Base-by-base conservation (phyloP, 2,797 vertebrate species). In the Darevskia nairensis region DNA sequence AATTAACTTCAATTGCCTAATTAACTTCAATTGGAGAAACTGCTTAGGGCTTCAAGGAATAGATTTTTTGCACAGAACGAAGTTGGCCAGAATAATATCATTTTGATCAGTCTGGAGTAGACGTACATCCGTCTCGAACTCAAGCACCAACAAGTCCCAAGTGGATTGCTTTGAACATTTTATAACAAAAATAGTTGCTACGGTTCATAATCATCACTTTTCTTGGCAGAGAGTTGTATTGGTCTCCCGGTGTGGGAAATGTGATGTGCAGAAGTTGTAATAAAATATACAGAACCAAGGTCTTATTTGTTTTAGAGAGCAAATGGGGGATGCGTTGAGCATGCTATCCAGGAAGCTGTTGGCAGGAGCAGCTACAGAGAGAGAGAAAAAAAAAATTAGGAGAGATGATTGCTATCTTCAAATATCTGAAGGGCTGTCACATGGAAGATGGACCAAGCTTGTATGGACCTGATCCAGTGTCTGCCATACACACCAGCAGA, bases 1-100 rank as follows among this genome's bases (percentile, higher is more conserved):
- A 83, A 88, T 82, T 83, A 88, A 46, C 59, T 87, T 82, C 69
- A 68, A 68, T 82, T 87, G 86, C 39, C 21, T 66, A 59, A 79
- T 76, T 59, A 32, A 11, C 29, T 32, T 72, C 72, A 78, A 50
- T 50, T 88, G 74, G 61, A 77, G 61, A 23, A 78, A 83, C 80
- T 8, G 72, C 80, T 77, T 55, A 50, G 41, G 44, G 86, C 80
- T 82, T 76, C 4, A 7, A 77, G 44, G 44, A 69, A 15, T 23
- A 68, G 9, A 1, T 35, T 35, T 35, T 35, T 35, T 35, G 35
- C 13, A 3, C 44, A 35, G 46, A 84, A 74, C 10, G 3, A 46
- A 39, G 29, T 66, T 13, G 44, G 44, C 44, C 41, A 46, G 44
- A 19, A 55, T 29, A 68, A 27, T 19, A 68, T 88, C 15, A 66